These are phyloP conservation scores for Callipepla squamata DNA, from an alignment of 2,113 vertebrate species.

Conservation along the genomic window DNA sequence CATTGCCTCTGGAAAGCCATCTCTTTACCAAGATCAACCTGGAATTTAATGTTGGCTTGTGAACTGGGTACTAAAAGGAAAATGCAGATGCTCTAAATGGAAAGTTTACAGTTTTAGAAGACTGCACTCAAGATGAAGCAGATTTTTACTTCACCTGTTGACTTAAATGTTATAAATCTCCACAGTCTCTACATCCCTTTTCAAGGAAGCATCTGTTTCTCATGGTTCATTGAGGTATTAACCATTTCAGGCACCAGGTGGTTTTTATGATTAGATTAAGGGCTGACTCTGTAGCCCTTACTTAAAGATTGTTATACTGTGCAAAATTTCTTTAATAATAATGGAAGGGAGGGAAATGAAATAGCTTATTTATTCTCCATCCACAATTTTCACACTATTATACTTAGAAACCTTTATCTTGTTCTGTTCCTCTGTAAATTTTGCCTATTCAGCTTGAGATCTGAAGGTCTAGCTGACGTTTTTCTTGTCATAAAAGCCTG, in stretches of 20 bases:
- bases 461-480: background rate
- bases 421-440: background rate
- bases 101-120: constrained; percentile 73
- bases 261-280: constrained; percentile 62
- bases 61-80: constrained; percentile 57
- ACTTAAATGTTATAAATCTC: constrained; percentile 77
- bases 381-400: background rate
- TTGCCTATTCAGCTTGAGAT: background rate
- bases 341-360: background rate
- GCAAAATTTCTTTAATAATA: constrained; percentile 39
- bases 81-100: constrained; percentile 73
- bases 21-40: constrained; percentile 38
- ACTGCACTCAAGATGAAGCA: constrained; percentile 65
- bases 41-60: constrained; percentile 33
- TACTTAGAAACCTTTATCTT: background rate
- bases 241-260: constrained; percentile 66
- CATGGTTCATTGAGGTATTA: constrained; percentile 53
- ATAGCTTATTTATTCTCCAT: constrained; percentile 37
- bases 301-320: background rate
- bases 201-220: constrained; percentile 81
- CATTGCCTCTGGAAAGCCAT: background rate
- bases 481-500: background rate
- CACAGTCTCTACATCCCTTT: constrained; percentile 48
- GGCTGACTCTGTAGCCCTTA: constrained; percentile 33
- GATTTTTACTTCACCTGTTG: constrained; percentile 77